Percentiles rank a stretch among this genome's conserved stretches.
Evolutionary conservation across 2,888 invertebrate species (phyloP).

Genomic region (Encarsia formosa): DNA sequence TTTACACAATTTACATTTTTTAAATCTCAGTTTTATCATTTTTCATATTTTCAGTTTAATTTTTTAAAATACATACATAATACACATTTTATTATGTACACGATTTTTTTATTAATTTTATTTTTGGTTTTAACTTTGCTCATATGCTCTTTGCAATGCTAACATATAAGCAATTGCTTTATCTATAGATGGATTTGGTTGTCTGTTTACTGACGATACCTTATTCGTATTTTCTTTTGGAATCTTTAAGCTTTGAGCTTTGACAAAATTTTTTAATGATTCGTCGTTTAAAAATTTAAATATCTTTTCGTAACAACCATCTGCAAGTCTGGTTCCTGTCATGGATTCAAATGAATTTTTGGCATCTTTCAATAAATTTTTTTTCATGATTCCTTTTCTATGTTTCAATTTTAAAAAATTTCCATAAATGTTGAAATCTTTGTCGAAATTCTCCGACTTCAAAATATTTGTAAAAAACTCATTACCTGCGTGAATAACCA

Average conservation of each 20-base stretch:
- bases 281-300: slow-evolving; percentile 7
- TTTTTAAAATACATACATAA: too few species aligned
- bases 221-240: background rate
- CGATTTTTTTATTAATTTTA: background rate
- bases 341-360: slow-evolving; percentile 12
- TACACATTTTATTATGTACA: too few species aligned
- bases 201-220: background rate
- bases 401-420: slow-evolving; percentile 15
- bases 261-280: slow-evolving; percentile 7
- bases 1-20: too few species aligned
- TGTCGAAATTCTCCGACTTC: slow-evolving; percentile 6
- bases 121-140: background rate
- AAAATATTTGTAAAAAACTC: slow-evolving; percentile 7
- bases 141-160: too few species aligned
- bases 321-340: slow-evolving; percentile 4
- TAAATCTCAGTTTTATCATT: too few species aligned
- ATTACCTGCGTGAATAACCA: slow-evolving; percentile 16
- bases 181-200: background rate
- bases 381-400: slow-evolving; percentile 9
- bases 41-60: too few species aligned
- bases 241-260: slow-evolving; percentile 2
- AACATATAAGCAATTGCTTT: slow-evolving; percentile 10
- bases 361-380: slow-evolving; percentile 5
- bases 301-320: slow-evolving; percentile 8
- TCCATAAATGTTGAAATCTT: slow-evolving; percentile 11